Percentiles rank a stretch among this genome's conserved stretches.
Conservation (phyloP, 2,797 vertebrate species). For the Borostomias antarcticus region DNA sequence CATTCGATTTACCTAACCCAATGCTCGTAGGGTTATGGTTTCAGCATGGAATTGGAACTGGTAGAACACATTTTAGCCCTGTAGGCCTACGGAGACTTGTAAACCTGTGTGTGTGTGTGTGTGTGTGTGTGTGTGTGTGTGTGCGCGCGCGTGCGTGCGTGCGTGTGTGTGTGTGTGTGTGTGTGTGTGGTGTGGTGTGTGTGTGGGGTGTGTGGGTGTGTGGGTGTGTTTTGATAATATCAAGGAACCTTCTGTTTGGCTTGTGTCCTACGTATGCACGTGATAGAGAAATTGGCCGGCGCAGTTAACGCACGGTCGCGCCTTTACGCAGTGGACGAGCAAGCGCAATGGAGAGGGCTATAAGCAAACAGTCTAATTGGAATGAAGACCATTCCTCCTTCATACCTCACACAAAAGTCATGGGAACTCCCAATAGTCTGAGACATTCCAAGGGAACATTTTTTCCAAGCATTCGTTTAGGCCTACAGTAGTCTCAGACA, state of each 20-base stretch:
- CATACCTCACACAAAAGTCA: conserved; percentile 77
- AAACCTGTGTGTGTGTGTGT: no score
- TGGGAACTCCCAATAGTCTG: conserved; percentile 71
- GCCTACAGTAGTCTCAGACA: conserved; percentile 62
- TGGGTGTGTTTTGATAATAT: no score
- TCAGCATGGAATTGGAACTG: no score
- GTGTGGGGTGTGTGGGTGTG: no score
- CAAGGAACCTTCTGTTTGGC: conserved; percentile 31
- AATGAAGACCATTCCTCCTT: conserved; percentile 72
- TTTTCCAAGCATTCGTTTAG: conserved; percentile 72
- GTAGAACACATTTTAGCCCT: no score
- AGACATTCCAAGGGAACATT: conserved; percentile 74
- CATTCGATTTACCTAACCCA: no score
- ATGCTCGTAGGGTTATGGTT: no score
- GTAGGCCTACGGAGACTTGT: no score
- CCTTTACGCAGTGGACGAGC: conserved; percentile 46
- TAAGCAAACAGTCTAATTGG: conserved; percentile 76
- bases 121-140: no score
- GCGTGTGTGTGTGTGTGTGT: no score
- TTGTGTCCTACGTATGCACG: conserved; percentile 6
- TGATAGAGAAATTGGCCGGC: conserved; percentile 34
- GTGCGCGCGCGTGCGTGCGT: no score
- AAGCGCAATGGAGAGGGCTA: conserved; percentile 57
- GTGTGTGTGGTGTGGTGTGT: no score
- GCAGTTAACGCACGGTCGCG: conserved; percentile 27